These are phyloP conservation scores for Cephus spinipes DNA, from an alignment of 2,888 invertebrate species.

Conservation along the genomic window DNA sequence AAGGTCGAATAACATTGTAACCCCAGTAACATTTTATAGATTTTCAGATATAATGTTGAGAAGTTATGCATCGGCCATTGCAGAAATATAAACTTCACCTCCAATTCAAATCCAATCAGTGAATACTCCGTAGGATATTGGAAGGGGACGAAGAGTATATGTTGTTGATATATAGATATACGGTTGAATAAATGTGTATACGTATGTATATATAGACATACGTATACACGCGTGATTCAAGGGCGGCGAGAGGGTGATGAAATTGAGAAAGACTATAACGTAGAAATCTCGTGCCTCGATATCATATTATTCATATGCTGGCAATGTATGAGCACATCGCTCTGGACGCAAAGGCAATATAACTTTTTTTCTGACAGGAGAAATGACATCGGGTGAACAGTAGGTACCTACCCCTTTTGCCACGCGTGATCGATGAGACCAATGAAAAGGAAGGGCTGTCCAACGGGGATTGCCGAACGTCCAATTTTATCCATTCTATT, in stretches of 20 bases:
- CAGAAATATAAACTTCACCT: conserved; percentile 34
- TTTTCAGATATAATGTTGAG: background rate
- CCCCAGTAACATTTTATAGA: background rate
- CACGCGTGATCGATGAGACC: conserved; percentile 8
- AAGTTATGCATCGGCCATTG: background rate
- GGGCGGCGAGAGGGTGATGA: background rate
- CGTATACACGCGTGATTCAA: background rate
- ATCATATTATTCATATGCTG: conserved; percentile 54
- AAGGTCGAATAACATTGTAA: background rate
- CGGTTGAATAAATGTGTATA: background rate
- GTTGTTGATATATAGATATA: background rate
- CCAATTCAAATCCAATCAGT: conserved; percentile 57
- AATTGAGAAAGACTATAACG: conserved; percentile 28
- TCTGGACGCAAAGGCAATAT: conserved; percentile 50
- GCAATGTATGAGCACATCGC: conserved; percentile 43
- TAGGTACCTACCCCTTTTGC: conserved; percentile 1
- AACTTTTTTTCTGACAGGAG: conserved; percentile 35
- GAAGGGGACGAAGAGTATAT: background rate
- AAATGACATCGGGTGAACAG: conserved; percentile 14
- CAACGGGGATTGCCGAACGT: conserved; percentile 5
- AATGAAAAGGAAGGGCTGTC: conserved; percentile 3
- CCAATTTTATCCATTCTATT: conserved; percentile 8
- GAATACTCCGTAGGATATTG: conserved; percentile 37
- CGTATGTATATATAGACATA: background rate
- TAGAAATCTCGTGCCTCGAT: conserved; percentile 23